These are phyloP conservation scores for Orientallactaga bullata DNA, from an alignment of 2,113 vertebrate species.

Conservation along the genomic window DNA sequence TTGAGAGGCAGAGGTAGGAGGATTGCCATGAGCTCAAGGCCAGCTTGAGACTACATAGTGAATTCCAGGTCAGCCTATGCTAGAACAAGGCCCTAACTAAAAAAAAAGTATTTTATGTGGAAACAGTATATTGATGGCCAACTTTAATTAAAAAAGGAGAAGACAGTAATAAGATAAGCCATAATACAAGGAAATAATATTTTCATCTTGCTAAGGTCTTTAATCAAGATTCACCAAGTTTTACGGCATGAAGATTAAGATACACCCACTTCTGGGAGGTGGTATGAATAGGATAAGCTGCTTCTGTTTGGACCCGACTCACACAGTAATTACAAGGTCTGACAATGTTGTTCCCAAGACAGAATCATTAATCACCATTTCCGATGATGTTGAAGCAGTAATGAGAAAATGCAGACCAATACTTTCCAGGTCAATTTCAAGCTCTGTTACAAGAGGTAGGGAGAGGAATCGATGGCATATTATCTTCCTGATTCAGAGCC, in stretches of 20 bases:
- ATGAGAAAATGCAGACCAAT: constrained; percentile 69
- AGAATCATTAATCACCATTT: constrained; percentile 77
- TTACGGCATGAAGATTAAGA: neutral
- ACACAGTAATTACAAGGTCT: constrained; percentile 60
- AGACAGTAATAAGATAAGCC: neutral
- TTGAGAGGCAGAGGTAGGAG: too few species aligned
- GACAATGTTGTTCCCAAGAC: constrained; percentile 46
- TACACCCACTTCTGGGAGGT: neutral
- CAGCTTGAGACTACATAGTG: too few species aligned
- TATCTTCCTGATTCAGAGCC: constrained; percentile 71
- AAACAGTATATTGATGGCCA: neutral
- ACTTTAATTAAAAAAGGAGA: constrained; percentile 36
- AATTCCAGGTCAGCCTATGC: too few species aligned
- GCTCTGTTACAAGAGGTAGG: constrained; percentile 47
- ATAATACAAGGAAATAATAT: neutral
- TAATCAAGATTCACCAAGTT: constrained; percentile 30
- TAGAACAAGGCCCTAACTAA: neutral
- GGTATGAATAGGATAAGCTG: neutral
- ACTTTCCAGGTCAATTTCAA: constrained; percentile 66
- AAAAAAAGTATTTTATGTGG: neutral
- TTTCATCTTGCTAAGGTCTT: neutral
- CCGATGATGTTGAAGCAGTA: constrained; percentile 39
- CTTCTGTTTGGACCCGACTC: neutral
- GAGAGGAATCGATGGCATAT: constrained; percentile 74
- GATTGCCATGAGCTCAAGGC: too few species aligned